Evolutionary conservation across 1,140 invertebrate genomes (phyloP).

Genomic region (Schlechtendalia chinensis): DNA sequence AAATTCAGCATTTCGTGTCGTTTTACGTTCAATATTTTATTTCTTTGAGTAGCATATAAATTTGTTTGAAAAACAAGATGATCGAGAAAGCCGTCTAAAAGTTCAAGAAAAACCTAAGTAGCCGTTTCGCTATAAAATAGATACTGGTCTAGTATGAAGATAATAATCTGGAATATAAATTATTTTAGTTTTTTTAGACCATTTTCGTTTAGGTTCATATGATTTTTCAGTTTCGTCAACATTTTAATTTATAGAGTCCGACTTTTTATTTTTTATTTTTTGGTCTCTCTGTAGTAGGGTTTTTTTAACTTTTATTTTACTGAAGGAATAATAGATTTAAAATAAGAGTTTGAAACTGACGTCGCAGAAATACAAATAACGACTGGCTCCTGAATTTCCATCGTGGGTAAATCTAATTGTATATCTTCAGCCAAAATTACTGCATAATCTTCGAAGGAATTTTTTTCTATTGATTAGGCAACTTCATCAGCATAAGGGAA

Average conservation of each 20-base stretch:
- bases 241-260: background rate
- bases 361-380: background rate
- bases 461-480: too few species aligned
- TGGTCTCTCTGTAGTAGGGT: background rate
- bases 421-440: background rate
- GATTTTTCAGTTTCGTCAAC: too few species aligned
- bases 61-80: too few species aligned
- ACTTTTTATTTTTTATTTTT: background rate
- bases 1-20: too few species aligned
- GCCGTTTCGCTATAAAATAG: conserved; percentile 25
- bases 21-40: conserved; percentile 20
- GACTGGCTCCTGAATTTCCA: conserved; percentile 2
- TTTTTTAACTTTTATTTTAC: conserved; percentile 8
- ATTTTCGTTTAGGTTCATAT: conserved; percentile 9
- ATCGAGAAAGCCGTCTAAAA: conserved; percentile 21
- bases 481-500: too few species aligned
- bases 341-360: background rate
- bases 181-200: conserved; percentile 7
- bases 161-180: background rate
- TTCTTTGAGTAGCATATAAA: conserved; percentile 1
- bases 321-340: background rate
- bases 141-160: background rate
- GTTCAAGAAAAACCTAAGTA: conserved; percentile 32
- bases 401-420: background rate
- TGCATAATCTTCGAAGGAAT: background rate